phyloP scores from a whole-genome alignment of 1,140 invertebrate species.

The Sinonovacula constricta region DNA sequence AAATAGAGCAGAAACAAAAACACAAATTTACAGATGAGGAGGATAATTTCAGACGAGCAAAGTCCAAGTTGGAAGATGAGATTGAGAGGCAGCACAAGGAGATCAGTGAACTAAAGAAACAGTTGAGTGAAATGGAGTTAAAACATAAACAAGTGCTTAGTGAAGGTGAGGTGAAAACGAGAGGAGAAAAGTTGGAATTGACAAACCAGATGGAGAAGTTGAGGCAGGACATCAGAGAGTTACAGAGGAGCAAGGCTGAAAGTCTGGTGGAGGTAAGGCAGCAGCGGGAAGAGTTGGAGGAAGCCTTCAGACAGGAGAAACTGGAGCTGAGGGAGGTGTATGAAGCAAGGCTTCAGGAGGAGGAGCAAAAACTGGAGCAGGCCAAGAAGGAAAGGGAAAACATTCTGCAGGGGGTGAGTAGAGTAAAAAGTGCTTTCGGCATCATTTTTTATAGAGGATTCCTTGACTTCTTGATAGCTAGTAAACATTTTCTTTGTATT shows the following conservation, averaged over 20 bases:
- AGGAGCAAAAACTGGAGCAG: slow-evolving; percentile 22
- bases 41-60: no score
- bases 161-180: slow-evolving; percentile 6
- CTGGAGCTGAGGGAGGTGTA: slow-evolving; percentile 40
- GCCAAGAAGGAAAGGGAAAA: slow-evolving; percentile 44
- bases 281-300: slow-evolving; percentile 51
- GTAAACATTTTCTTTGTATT: no score
- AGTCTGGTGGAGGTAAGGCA: slow-evolving; percentile 49
- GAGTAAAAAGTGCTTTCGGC: no score
- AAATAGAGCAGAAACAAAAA: no score
- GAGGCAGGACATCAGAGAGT: slow-evolving; percentile 24
- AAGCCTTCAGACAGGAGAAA: slow-evolving; percentile 50
- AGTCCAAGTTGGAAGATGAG: no score
- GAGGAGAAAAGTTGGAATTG: slow-evolving; percentile 31
- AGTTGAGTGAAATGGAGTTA: slow-evolving; percentile 35
- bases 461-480: no score
- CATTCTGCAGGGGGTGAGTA: slow-evolving; percentile 41
- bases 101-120: slow-evolving; percentile 20
- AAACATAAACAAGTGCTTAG: slow-evolving; percentile 25
- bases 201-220: slow-evolving; percentile 8
- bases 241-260: slow-evolving; percentile 31
- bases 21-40: no score
- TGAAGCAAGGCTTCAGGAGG: slow-evolving; percentile 33
- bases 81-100: neutral
- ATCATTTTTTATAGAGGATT: no score